Evolutionary conservation across 2,797 vertebrate genomes (phyloP), one percentile per base, ranked within the genome.

Genomic region (Pseudopleuronectes americanus): DNA sequence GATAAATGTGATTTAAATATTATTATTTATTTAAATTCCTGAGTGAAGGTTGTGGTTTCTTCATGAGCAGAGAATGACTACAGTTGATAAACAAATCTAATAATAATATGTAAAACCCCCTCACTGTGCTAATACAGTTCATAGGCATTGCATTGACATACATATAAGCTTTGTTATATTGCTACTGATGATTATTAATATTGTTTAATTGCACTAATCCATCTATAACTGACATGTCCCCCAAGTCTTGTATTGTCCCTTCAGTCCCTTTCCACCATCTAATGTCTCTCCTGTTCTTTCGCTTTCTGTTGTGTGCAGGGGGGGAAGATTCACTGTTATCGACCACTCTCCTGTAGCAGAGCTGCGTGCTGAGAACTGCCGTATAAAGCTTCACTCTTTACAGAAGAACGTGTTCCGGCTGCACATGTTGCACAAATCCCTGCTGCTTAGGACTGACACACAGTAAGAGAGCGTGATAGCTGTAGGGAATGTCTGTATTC

Each of bases 351-450:
- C 95, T 1, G 95, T 96, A 41, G 94, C 94, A 0, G 92, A 96
- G 0, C 80, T 97, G 60, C 95, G 95, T 0, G 96, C 92, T 4
- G 96, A 99, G 72, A 97, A 98, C 93, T 98, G 96, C 0, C 95
- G 95, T 22, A 90, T 97, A 87, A 99, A 98, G 84, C 94, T 98
- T 1, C 95, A 96, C 2, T 96, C 96, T 10, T 71, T 96, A 64
- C 94, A 96, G 92, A 97, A 97, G 85, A 99, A 98, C 43, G 81
- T 97, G 51, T 97, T 99, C 86, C 95, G 94, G 9, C 92, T 99
- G 76, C 94, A 97, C 86, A 92, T 96, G 62, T 71, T 86, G 3
- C 81, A 92, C 7, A 94, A 87, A 19, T 87, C 96, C 64, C 93
- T 96, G 83, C 93, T 99, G 71, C 94, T 99, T 61, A 87, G 96